Evolutionary conservation across 1,140 invertebrate species (phyloP).

Genomic region (Leptinotarsa undecemlineata): DNA sequence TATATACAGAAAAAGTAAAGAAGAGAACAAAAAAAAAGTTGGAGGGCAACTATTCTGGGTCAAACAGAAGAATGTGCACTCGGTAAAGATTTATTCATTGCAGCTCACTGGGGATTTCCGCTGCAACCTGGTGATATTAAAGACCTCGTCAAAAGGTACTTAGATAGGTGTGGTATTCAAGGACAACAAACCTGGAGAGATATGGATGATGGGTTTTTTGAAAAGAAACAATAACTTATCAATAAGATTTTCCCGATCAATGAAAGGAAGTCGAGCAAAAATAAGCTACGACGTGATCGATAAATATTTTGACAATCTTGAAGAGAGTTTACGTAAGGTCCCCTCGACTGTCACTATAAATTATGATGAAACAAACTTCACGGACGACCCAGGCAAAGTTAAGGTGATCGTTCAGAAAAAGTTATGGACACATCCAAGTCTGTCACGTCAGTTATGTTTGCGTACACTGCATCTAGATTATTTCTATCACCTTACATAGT

Average conservation of each 20-base stretch:
- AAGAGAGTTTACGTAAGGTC: too few species aligned
- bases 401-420: too few species aligned
- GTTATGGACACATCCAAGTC: too few species aligned
- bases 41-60: neutral
- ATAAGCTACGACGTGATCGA: neutral
- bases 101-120: neutral
- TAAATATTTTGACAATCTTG: neutral
- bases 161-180: neutral
- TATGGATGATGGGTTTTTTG: neutral
- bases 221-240: neutral
- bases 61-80: neutral
- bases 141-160: too few species aligned
- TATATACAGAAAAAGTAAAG: too few species aligned
- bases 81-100: neutral
- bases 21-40: too few species aligned
- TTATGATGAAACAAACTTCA: too few species aligned
- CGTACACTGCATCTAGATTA: neutral
- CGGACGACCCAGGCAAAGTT: too few species aligned
- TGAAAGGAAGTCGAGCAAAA: neutral
- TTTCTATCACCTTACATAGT: neutral
- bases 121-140: neutral
- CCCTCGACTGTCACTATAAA: too few species aligned
- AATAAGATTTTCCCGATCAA: neutral
- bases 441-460: too few species aligned
- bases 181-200: neutral